Base-by-base conservation (phyloP, 64 coral and sea anemone genomes). In the Hydrozoanthus tunicans region DNA sequence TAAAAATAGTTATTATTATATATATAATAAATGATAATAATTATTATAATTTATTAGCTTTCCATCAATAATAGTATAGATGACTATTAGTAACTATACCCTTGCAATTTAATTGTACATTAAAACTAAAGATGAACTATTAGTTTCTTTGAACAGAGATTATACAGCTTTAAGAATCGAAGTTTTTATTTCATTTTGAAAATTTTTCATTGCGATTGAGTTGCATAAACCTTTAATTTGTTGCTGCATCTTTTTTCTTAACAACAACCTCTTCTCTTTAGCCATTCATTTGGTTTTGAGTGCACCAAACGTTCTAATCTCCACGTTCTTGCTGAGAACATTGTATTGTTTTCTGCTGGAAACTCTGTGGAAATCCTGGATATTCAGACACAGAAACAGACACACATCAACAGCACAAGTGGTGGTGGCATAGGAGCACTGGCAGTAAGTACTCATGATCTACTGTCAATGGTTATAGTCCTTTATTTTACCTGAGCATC, bases 231-330 rank as follows among this genome's bases (percentile, higher is more conserved):
- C 32, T 43, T 43, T 43, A 10, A 58, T 1, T 64, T 68, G 57
- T 51, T 7, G 0, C 58, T 52, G 7, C 15, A 12, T 53, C 10
- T 3, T 8, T 62, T 70, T 85, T 80, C 91, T 96, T 93, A 70
- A 91, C 89, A 56, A 14, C 68, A 0, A 68, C 64, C 56, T 78
- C 14, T 94, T 66, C 27, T 60, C 10, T 53, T 63, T 27, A 99
- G 97, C 67, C 97, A 99, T 92, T 95, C 97, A 75, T 99, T 96
- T 99, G 97, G 97, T 59, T 99, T 80, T 90, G 97, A 99, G 57
- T 99, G 97, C 52, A 99, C 97, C 53, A 99, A 95, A 69, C 93
- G 97, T 67, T 89, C 92, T 72, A 99, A 99, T 69, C 97, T 99
- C 54, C 97, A 99, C 80, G 94, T 99, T 56, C 58, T 99, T 85